Conservation (phyloP, 2,888 invertebrate species). For the Creontiades dilutus region DNA sequence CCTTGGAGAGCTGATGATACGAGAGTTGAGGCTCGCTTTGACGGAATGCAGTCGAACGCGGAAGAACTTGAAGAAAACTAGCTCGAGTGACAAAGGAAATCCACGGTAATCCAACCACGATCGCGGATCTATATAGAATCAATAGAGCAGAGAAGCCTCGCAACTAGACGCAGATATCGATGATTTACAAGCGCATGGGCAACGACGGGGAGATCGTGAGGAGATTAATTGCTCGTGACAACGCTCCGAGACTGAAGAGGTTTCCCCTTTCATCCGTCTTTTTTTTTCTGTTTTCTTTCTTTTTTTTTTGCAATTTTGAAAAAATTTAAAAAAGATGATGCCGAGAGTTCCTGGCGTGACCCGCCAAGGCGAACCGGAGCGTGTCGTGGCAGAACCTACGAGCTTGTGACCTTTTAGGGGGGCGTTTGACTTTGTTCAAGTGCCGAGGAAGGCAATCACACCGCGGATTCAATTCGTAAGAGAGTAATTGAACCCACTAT, state of each 20-base stretch:
- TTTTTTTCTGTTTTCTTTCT: too few relatives aligned
- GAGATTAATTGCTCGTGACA: slow-evolving; percentile 32
- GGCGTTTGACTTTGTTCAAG: background rate
- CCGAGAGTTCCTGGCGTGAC: slow-evolving; percentile 28
- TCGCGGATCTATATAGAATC: slow-evolving; percentile 1
- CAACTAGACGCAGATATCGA: background rate
- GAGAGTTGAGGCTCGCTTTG: background rate
- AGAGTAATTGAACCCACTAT: too few relatives aligned
- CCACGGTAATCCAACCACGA: slow-evolving; percentile 5
- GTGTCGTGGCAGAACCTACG: background rate
- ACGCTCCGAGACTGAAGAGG: background rate
- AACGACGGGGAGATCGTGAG: background rate
- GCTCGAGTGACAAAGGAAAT: slow-evolving; percentile 5
- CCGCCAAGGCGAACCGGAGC: slow-evolving; percentile 14
- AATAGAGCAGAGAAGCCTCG: background rate
- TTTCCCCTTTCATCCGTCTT: background rate
- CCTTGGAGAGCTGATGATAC: background rate
- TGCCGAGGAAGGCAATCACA: too few relatives aligned
- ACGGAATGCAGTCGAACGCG: slow-evolving; percentile 6
- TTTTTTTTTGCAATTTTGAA: background rate
- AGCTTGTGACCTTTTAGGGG: background rate
- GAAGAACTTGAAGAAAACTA: background rate
- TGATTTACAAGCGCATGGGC: background rate
- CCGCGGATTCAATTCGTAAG: too few relatives aligned
- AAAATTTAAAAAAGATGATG: slow-evolving; percentile 40